phyloP scores from a whole-genome alignment of 1,140 invertebrate species.

The Babylonia areolata region DNA sequence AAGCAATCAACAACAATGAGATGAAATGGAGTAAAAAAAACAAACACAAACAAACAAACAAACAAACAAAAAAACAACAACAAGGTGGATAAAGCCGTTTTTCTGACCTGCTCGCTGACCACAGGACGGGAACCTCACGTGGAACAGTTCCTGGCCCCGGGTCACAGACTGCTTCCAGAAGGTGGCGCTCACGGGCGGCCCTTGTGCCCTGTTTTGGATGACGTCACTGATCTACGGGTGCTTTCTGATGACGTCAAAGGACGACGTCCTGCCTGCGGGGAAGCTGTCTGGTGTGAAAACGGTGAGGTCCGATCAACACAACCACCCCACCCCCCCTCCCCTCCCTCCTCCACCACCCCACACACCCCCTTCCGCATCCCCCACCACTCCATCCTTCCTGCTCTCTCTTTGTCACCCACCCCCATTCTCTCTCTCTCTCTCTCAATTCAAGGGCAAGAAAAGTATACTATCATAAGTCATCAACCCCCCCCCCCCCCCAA shows the following conservation, averaged over 20 bases:
- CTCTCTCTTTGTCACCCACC: not conserved
- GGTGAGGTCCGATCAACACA: conserved; percentile 8
- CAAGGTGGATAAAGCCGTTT: not conserved
- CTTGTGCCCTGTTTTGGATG: conserved; percentile 89
- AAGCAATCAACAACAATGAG: not conserved
- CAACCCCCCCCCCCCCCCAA: too few relatives aligned
- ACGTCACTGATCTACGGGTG: conserved; percentile 84
- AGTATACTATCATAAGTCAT: too few relatives aligned
- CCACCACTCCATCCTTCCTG: too few relatives aligned
- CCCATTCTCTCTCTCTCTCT: too few relatives aligned
- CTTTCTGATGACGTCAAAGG: not conserved
- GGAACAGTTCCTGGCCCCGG: conserved; percentile 73
- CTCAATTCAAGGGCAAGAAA: too few relatives aligned
- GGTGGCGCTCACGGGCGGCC: conserved; percentile 90
- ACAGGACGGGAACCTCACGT: conserved; percentile 38
- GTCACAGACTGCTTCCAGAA: conserved; percentile 62
- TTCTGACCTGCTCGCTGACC: not conserved
- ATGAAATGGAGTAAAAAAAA: not conserved
- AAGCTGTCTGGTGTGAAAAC: conserved; percentile 3
- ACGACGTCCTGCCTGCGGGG: not conserved
- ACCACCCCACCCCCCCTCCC: not conserved
- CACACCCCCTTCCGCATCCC: too few relatives aligned
- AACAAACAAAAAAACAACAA: too few relatives aligned
- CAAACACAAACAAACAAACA: too few relatives aligned
- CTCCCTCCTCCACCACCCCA: too few relatives aligned